These are phyloP conservation scores for Eulemur macaco DNA, from an alignment of 2,113 vertebrate species.

Conservation along the genomic window DNA sequence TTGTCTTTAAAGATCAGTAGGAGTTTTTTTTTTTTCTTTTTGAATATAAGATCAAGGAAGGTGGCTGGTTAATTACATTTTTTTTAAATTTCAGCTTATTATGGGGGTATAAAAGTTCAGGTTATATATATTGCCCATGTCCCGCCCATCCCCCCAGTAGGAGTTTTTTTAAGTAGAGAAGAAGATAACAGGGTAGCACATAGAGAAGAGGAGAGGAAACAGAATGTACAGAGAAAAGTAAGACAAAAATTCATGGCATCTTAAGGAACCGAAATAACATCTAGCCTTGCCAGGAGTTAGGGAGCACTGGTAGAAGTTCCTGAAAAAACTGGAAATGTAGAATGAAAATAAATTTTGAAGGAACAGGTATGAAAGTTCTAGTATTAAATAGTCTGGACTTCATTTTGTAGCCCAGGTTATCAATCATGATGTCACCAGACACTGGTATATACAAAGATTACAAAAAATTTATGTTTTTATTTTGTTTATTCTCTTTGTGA, in stretches of 20 bases:
- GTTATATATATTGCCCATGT: too few relatives aligned
- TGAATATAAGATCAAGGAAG: too few relatives aligned
- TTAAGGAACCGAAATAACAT: not conserved
- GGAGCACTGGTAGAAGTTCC: not conserved
- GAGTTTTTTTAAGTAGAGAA: not conserved
- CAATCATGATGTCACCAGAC: not conserved
- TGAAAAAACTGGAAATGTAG: not conserved
- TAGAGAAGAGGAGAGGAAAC: not conserved
- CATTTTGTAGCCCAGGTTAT: not conserved
- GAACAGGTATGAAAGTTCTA: not conserved
- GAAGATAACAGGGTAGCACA: not conserved
- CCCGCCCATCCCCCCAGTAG: too few relatives aligned
- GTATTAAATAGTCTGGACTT: not conserved
- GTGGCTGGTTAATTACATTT: too few relatives aligned
- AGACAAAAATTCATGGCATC: not conserved
- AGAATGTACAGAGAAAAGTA: not conserved
- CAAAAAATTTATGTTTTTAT: constrained; percentile 15
- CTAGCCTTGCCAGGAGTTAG: not conserved
- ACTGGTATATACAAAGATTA: not conserved
- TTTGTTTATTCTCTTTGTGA: constrained; percentile 31
- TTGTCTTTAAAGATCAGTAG: not conserved
- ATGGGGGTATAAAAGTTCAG: too few relatives aligned
- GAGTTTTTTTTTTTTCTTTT: not conserved
- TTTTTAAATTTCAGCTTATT: too few relatives aligned
- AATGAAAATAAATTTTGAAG: constrained; percentile 31